Conservation (phyloP, 2,888 invertebrate species). For the Cantharis nigra region DNA sequence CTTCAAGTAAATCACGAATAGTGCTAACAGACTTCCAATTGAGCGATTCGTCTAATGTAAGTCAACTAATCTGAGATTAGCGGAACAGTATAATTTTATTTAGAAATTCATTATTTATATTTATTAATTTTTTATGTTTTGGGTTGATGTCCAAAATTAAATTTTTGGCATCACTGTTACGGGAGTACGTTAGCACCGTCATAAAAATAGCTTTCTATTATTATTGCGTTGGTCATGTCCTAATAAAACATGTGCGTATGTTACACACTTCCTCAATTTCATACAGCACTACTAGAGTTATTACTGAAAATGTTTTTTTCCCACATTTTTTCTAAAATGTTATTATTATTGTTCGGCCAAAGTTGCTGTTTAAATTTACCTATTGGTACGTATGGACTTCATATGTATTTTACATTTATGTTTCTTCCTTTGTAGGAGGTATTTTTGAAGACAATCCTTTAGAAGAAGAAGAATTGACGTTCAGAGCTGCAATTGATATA, state of each 20-base stretch:
- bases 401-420: neutral
- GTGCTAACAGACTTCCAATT: too few relatives aligned
- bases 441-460: conserved; percentile 11
- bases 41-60: too few relatives aligned
- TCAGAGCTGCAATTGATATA: conserved; percentile 8
- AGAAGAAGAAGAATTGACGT: conserved; percentile 5
- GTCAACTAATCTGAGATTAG: too few relatives aligned
- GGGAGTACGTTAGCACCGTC: neutral
- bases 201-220: neutral
- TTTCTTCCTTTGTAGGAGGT: conserved; percentile 1
- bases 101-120: too few relatives aligned
- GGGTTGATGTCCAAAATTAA: neutral
- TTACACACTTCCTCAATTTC: neutral
- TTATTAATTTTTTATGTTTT: too few relatives aligned
- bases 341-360: neutral
- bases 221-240: neutral
- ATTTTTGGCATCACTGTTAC: neutral
- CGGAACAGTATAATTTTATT: too few relatives aligned
- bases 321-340: neutral
- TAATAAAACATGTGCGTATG: neutral
- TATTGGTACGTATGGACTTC: neutral
- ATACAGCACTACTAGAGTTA: too few relatives aligned
- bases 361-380: neutral
- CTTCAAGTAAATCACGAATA: too few relatives aligned
- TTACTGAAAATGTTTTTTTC: neutral